Evolutionary conservation across 2,113 vertebrate genomes (phyloP), one percentile per base, ranked within the genome.

Genomic region (Oreochromis spilurus): DNA sequence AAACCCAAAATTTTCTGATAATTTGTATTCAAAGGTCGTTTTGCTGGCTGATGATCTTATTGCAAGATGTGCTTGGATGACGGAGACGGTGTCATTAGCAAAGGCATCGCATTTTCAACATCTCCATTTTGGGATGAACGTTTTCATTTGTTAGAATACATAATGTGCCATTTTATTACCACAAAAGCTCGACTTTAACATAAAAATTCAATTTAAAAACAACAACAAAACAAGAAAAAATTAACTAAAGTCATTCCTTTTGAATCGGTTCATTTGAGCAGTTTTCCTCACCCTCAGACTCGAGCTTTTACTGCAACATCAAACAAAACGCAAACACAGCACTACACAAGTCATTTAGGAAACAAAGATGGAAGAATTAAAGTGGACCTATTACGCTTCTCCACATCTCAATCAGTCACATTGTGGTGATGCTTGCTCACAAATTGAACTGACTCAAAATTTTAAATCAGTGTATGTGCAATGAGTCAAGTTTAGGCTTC

Each of bases 121-220:
- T 43, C 48, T 77, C 45, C 40, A 2, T 86, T 88, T 77, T 81
- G 84, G 82, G 50, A 55, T 60, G 60, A 85, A 88, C 80, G 80
- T 5, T 11, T 80, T 83, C 14, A 79, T 82, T 24, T 72, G 52
- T 83, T 77, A 83, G 40, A 45, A 77, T 83, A 78, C 8, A 67
- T 65, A 26, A 89, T 84, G 58, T 89, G 70, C 72, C 65, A 40
- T 82, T 84, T 79, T 38, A 85, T 84, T 21, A 62, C 77, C 53
- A 75, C 67, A 60, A 31, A 90, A 81, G 81, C 60, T 81, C 3
- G 34, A 72, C 43, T 8, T 65, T 34, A 87, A 88, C 38, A 82
- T 9, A 81, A 86, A 89, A 78, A 34, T 6, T 81, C 9, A 60
- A 67, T 9, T 9, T 31, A 77, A 57, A 14, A 87, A 70, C 65